Base-by-base conservation (phyloP, 2,797 vertebrate species). In the Neostethus bicornis region DNA sequence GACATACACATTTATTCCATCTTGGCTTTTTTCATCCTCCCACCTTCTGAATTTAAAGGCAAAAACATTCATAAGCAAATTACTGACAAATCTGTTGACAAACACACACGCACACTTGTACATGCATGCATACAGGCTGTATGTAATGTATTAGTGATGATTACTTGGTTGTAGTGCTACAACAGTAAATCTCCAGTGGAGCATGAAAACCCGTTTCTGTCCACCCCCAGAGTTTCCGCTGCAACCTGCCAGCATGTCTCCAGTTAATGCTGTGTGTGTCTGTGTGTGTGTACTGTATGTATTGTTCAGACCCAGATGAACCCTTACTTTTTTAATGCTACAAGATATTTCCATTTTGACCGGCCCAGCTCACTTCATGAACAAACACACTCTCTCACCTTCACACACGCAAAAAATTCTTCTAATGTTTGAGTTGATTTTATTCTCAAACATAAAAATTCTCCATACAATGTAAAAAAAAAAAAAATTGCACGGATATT, bases 121-220 rank as follows among this genome's bases (percentile, higher is more conserved):
- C 20, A 42, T 50, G 63, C 51, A 31, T 34, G 29, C 43, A 54
- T 20, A 43, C 49, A 61, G 38, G n/a, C 72, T 60, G 54, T 31
- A 52, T 52, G 70, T 68, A 73, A 87, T 87, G 77, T 83, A 85
- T 90, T 84, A 84, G 76, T 85, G 81, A 85, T 88, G 84, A 85
- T 87, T 75, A 84, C 76, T 66, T 51, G 67, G 69, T 79, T 80
- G 85, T 79, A 82, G 66, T 39, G 56, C 70, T 83, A 53, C 66
- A 63, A 76, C 76, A 66, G 70, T 57, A 50, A 56, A 75, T 84
- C 74, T 68, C 83, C 80, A 86, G 60, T 71, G 75, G 61, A 86
- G 83, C 81, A 65, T 87, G 76, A 87, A 85, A 31, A 51, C 75
- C 75, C 19, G 51, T 68, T 74, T 77, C 23, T 51, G 12, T 85